Evolutionary conservation across 2,888 invertebrate species (phyloP).

Genomic region (Aspidapion aeneum): DNA sequence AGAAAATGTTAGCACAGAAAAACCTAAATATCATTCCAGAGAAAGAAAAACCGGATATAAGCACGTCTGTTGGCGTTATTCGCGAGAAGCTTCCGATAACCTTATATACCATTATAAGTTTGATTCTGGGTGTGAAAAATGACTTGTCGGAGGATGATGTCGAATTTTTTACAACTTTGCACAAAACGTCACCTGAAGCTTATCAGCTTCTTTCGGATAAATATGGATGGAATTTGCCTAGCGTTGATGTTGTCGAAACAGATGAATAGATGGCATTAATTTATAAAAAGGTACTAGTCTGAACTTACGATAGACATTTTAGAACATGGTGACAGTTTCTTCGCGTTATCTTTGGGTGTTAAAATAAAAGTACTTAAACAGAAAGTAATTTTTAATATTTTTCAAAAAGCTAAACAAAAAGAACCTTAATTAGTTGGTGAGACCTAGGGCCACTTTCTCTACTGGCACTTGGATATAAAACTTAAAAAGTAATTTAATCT

Average conservation of each 20-base stretch:
- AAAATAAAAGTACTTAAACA: too few relatives aligned
- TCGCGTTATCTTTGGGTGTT: too few relatives aligned
- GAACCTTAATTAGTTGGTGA: too few relatives aligned
- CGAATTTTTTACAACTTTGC: slow-evolving; percentile 40
- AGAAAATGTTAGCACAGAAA: slow-evolving; percentile 36
- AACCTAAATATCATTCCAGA: slow-evolving; percentile 8
- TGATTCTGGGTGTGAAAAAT: slow-evolving; percentile 36
- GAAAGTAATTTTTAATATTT: too few relatives aligned
- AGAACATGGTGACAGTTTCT: too few relatives aligned
- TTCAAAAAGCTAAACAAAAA: too few relatives aligned
- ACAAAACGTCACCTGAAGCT: slow-evolving; percentile 39
- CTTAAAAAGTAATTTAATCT: too few relatives aligned
- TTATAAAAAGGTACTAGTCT: too few relatives aligned
- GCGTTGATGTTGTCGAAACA: slow-evolving; percentile 31
- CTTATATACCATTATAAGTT: slow-evolving; percentile 37
- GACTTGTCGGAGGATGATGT: slow-evolving; percentile 38
- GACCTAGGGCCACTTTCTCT: too few relatives aligned
- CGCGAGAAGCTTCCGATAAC: slow-evolving; percentile 38
- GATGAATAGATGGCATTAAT: slow-evolving; percentile 14
- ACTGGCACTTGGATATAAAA: too few relatives aligned
- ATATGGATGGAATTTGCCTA: slow-evolving; percentile 43
- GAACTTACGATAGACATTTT: too few relatives aligned
- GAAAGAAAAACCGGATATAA: slow-evolving; percentile 30
- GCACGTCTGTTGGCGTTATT: slow-evolving; percentile 33
- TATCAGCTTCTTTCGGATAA: slow-evolving; percentile 41